A percentile compares a stretch with the other conserved stretches of the same genome.
Evolutionary conservation across 2,113 vertebrate genomes (phyloP).

Genomic region (Ceyx margarethae): DNA sequence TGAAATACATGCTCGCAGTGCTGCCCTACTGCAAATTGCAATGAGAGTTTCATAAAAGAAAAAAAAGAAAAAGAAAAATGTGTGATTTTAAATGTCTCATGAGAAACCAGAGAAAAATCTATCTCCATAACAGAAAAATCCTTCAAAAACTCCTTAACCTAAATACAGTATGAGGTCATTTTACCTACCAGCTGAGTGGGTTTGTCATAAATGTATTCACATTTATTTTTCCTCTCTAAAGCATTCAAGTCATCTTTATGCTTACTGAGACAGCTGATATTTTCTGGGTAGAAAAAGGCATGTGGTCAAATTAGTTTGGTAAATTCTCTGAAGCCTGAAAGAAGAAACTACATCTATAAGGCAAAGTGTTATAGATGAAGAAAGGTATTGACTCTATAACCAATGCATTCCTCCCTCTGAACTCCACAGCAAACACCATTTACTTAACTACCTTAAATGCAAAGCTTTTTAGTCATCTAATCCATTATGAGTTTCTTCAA

Average conservation of each 20-base stretch:
- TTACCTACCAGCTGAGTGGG: neutral
- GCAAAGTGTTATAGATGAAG: neutral
- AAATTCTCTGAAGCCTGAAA: slow-evolving; percentile 7
- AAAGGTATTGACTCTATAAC: neutral
- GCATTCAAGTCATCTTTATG: neutral
- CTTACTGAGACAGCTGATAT: neutral
- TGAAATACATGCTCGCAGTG: neutral
- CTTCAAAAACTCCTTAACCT: slow-evolving; percentile 52
- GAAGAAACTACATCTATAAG: neutral
- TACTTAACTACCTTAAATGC: neutral
- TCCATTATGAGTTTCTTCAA: neutral
- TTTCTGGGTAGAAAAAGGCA: slow-evolving; percentile 23
- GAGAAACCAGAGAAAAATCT: slow-evolving; percentile 22
- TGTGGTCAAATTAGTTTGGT: neutral
- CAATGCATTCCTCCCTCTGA: neutral
- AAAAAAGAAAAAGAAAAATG: neutral
- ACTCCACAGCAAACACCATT: neutral
- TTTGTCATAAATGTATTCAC: slow-evolving; percentile 17
- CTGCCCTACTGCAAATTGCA: neutral
- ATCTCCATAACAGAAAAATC: neutral
- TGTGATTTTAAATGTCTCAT: neutral
- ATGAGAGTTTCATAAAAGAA: neutral
- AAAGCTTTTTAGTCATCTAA: neutral
- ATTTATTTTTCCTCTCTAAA: slow-evolving; percentile 3
- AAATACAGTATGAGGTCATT: slow-evolving; percentile 26